These are phyloP conservation scores for Serrognathus titanus DNA, from an alignment of 2,888 invertebrate species.

Conservation along the genomic window DNA sequence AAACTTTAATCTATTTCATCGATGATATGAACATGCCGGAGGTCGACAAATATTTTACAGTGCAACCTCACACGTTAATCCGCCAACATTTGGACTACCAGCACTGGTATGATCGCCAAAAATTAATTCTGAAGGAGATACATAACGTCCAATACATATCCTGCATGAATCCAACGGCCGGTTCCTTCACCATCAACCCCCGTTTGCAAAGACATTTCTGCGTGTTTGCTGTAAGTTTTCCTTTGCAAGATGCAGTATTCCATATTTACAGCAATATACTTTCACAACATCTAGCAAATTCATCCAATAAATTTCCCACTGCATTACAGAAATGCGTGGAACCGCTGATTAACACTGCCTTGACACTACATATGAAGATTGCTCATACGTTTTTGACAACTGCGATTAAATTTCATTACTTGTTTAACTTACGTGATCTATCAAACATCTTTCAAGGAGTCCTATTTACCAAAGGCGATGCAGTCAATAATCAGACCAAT, in stretches of 20 bases:
- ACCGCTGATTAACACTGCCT: conserved; percentile 66
- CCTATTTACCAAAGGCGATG: conserved; percentile 76
- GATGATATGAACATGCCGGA: conserved; percentile 98
- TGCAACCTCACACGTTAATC: conserved; percentile 91
- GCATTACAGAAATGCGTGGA: conserved; percentile 59
- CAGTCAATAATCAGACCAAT: conserved; percentile 64
- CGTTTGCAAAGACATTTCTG: conserved; percentile 85
- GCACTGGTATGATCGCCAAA: conserved; percentile 92
- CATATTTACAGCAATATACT: conserved; percentile 85
- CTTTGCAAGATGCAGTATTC: conserved; percentile 73
- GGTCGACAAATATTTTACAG: conserved; percentile 91
- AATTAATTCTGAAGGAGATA: conserved; percentile 84
- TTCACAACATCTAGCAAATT: conserved; percentile 67
- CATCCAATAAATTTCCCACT: conserved; percentile 64
- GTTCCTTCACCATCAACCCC: conserved; percentile 90
- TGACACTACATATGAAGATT: conserved; percentile 74
- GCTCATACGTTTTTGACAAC: conserved; percentile 81
- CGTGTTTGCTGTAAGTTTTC: conserved; percentile 85
- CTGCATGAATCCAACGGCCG: conserved; percentile 96
- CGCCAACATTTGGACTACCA: conserved; percentile 90
- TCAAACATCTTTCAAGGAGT: conserved; percentile 94
- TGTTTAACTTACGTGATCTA: conserved; percentile 88
- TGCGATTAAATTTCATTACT: conserved; percentile 91
- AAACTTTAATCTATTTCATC: conserved; percentile 88
- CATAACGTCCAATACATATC: conserved; percentile 91